A percentile compares a stretch with the other conserved stretches of the same genome.
These are phyloP conservation scores for Periophthalmus modestus DNA, from an alignment of 2,113 vertebrate species.

Conservation along the genomic window DNA sequence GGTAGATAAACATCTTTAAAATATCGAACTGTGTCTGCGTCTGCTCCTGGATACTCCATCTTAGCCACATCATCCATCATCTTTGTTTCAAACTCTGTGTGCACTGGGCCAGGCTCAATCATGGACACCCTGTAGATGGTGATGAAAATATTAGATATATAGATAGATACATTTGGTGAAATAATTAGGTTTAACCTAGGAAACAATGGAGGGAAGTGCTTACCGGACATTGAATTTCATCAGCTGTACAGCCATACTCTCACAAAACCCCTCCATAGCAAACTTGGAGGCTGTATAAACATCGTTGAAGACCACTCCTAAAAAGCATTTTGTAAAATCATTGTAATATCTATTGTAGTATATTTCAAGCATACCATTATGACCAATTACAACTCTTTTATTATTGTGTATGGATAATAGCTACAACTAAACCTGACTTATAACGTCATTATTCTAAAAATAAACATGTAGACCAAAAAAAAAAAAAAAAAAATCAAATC, in stretches of 20 bases:
- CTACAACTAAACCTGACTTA: too few relatives aligned
- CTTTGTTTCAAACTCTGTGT: conserved; percentile 83
- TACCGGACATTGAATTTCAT: conserved; percentile 91
- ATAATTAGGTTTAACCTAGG: background rate
- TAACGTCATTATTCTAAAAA: background rate
- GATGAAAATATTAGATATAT: conserved; percentile 5
- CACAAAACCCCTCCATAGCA: conserved; percentile 93
- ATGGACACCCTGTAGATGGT: conserved; percentile 74
- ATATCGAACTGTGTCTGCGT: conserved; percentile 79
- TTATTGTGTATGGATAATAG: too few relatives aligned
- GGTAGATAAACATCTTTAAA: conserved; percentile 83
- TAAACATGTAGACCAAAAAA: background rate
- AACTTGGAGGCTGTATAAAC: conserved; percentile 94
- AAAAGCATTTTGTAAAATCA: background rate
- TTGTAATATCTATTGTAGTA: background rate
- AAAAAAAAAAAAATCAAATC: conserved; percentile 1
- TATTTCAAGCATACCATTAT: background rate
- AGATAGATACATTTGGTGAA: background rate
- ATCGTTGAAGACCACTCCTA: conserved; percentile 92
- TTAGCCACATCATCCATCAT: conserved; percentile 82
- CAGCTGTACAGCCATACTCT: conserved; percentile 90
- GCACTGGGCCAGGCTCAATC: conserved; percentile 84
- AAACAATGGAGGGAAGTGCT: background rate
- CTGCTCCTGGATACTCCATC: conserved; percentile 78
- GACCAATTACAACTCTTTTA: background rate